Evolutionary conservation across 53 echinoderm and acorn worm genomes (phyloP).

Genomic region (Stichopus horrens): DNA sequence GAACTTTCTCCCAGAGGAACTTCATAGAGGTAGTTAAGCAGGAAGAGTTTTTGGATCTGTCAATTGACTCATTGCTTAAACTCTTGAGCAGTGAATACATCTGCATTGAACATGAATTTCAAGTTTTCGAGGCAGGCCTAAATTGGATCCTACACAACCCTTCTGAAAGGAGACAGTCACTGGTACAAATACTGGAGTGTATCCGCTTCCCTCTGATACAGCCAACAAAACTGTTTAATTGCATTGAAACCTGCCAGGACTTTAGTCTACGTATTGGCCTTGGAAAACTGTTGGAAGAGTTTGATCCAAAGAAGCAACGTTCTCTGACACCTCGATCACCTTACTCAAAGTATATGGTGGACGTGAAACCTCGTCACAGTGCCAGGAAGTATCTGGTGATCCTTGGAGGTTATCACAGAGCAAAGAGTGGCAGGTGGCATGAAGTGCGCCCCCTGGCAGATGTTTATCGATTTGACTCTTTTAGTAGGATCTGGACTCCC

Average conservation of each 20-base stretch:
- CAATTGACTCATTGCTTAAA: conserved; percentile 54
- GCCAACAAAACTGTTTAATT: conserved; percentile 68
- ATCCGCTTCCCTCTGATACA: conserved; percentile 79
- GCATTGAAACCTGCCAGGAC: conserved; percentile 71
- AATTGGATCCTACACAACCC: conserved; percentile 79
- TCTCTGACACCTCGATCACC: not conserved
- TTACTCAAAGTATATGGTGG: conserved; percentile 29
- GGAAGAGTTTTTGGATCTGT: conserved; percentile 80
- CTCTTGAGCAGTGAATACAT: conserved; percentile 77
- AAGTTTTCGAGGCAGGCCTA: conserved; percentile 83
- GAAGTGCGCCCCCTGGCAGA: conserved; percentile 59
- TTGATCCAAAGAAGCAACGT: conserved; percentile 67
- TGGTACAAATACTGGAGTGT: conserved; percentile 72
- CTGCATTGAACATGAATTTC: conserved; percentile 82
- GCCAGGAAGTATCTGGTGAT: conserved; percentile 81
- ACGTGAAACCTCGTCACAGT: conserved; percentile 62
- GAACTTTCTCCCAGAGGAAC: conserved; percentile 65
- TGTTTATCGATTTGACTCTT: conserved; percentile 79
- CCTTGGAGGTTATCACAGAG: conserved; percentile 83
- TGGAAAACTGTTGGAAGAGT: conserved; percentile 77
- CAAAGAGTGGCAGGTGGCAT: conserved; percentile 69
- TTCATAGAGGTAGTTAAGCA: conserved; percentile 63
- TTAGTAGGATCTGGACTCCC: conserved; percentile 71
- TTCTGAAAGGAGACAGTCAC: conserved; percentile 53
- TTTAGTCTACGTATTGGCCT: conserved; percentile 79